These are phyloP conservation scores for Steatocranus sp. DNA, from an alignment of 2,797 vertebrate genomes.

Conservation along the genomic window DNA sequence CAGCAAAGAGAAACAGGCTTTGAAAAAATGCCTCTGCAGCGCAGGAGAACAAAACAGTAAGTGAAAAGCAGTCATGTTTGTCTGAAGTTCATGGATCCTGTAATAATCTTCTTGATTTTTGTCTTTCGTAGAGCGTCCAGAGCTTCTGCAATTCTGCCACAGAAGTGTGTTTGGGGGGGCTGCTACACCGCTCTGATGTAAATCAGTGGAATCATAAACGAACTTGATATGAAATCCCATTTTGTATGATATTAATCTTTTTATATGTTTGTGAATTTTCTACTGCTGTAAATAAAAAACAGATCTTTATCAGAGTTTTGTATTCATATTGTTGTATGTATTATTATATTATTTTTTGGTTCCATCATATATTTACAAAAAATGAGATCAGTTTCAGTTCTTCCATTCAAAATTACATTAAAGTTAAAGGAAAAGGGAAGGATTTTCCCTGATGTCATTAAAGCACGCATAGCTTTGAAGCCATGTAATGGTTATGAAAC, in stretches of 20 bases:
- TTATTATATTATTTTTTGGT: not conserved
- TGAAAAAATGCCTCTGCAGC: conserved; percentile 44
- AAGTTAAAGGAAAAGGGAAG: not conserved
- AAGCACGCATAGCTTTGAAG: not conserved
- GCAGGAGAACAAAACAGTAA: conserved; percentile 7
- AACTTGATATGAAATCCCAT: accelerated
- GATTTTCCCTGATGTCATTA: not conserved
- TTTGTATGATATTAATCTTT: not conserved
- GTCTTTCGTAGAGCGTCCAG: not conserved
- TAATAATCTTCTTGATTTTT: not conserved
- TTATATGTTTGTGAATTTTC: not conserved
- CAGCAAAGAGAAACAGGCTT: accelerated
- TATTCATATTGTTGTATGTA: not conserved
- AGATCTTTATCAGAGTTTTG: not conserved
- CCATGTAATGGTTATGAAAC: not conserved
- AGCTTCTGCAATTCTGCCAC: not conserved
- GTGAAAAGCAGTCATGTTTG: not conserved
- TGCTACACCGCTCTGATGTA: not conserved
- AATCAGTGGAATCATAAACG: accelerated
- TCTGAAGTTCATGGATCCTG: accelerated
- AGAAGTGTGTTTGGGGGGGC: accelerated
- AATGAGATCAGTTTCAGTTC: not conserved
- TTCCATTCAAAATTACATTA: accelerated
- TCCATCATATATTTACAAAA: not conserved
- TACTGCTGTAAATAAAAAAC: not conserved